Evolutionary conservation across 1,140 invertebrate species (phyloP).

Genomic region (Contarinia nasturtii): DNA sequence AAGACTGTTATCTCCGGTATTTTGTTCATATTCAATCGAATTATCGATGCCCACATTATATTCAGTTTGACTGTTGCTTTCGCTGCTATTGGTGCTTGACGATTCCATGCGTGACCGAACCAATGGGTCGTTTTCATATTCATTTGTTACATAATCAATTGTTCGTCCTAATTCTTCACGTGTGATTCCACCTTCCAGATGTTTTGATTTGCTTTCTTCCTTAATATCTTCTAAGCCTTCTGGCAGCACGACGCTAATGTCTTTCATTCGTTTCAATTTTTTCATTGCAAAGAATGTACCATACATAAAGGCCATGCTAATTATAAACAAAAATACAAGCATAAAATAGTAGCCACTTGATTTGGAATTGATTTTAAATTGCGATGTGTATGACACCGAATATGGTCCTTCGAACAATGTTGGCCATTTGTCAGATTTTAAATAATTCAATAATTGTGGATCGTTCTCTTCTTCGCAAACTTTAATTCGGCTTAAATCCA

Average conservation of each 20-base stretch:
- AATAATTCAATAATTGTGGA: not conserved
- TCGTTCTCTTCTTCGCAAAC: not conserved
- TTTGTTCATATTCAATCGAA: not conserved
- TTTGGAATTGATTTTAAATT: not conserved
- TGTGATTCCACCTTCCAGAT: not conserved
- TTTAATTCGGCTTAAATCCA: too few species aligned
- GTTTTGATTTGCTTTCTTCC: not conserved
- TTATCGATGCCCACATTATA: not conserved
- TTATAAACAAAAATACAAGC: constrained; percentile 2
- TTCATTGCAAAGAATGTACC: constrained; percentile 19
- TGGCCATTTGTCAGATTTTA: not conserved
- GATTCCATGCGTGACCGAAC: not conserved
- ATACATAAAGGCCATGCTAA: constrained; percentile 11
- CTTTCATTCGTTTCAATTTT: constrained; percentile 24
- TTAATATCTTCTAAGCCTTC: constrained; percentile 14
- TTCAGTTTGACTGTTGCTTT: not conserved
- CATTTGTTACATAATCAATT: not conserved
- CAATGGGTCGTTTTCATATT: not conserved
- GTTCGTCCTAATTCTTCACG: not conserved
- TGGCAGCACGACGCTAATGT: constrained; percentile 24
- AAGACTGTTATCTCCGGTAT: not conserved
- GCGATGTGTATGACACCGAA: not conserved
- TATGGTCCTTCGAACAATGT: not conserved
- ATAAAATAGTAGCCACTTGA: not conserved
- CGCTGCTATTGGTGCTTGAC: not conserved